Base-by-base conservation (phyloP, 2,797 vertebrate species). In the Takifugu rubripes region DNA sequence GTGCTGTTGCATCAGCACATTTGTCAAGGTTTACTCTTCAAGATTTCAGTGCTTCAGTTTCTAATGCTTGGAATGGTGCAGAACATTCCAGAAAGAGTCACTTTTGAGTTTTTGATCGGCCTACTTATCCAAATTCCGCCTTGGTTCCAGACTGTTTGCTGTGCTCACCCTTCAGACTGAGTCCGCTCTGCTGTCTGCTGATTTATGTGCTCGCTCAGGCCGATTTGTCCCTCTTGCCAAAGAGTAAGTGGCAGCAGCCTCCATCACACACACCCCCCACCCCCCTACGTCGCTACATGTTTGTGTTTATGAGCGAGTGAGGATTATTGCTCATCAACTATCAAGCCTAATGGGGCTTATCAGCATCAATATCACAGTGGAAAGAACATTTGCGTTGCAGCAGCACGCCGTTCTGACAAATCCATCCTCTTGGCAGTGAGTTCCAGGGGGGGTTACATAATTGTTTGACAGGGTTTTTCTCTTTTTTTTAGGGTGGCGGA, bases 201-300 rank as follows among this genome's bases (percentile, higher is more conserved):
- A 71, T 72, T 16, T 33, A 56, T 59, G 62, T 25, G 51, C 58
- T 56, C 45, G 59, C 62, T 62, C 49, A 26, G 56, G 68, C 48
- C 56, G 59, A 71, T 81, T 68, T 69, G 61, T 79, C 78, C 47
- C 31, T 25, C 6, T 12, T 64, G 54, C 61, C 47, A 47, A 53
- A 36, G 3, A 6, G 24, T 11, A 54, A 6, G 24, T 11, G 53
- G 61, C 59, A 59, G 56, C 54, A 49, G 53, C 52, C 44, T 57
- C 62, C 31, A 1, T 68, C 16, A 0, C 50, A 0, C 50, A 11
- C 40, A 17, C n/a, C 49, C 33, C 25, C 33, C 8, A 17, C n/a
- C 17, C 10, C 25, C 25, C 29, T 59, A 49, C 45, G 58, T 33
- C 5, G 14, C 57, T 46, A 11, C 49, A 25, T 56, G 46, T 68